These are phyloP conservation scores for Amiota communis DNA, from an alignment of 2,888 invertebrate genomes.

Conservation along the genomic window DNA sequence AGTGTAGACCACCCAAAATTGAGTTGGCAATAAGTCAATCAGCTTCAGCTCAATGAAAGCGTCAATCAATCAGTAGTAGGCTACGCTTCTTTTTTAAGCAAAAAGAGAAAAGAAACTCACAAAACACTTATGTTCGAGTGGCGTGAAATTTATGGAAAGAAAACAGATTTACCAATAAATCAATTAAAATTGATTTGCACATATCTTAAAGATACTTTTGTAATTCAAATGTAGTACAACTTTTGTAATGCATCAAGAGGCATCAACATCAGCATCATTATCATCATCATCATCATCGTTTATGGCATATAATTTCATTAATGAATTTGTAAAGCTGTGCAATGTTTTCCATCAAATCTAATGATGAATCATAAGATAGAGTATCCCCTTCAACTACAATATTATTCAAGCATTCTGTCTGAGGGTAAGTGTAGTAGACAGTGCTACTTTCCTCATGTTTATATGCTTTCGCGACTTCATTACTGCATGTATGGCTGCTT, in stretches of 20 bases:
- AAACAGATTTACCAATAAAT: conserved; percentile 57
- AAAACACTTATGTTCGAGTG: no score
- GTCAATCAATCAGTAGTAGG: background rate
- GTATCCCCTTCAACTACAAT: conserved; percentile 47
- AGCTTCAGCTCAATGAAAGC: conserved; percentile 31
- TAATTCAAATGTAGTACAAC: no score
- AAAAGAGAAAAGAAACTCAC: background rate
- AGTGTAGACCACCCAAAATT: background rate
- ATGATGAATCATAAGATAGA: conserved; percentile 51
- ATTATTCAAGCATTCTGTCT: no score
- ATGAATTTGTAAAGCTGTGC: conserved; percentile 7
- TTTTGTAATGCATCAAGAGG: no score
- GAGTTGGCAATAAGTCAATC: conserved; percentile 53
- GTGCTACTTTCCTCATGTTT: no score
- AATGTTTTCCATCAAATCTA: conserved; percentile 17
- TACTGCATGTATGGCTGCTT: conserved; percentile 36
- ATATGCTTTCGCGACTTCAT: no score
- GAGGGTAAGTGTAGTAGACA: no score
- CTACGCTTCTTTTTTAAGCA: background rate
- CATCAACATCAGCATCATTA: background rate
- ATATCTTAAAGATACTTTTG: background rate
- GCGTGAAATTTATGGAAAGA: background rate
- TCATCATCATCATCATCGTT: background rate
- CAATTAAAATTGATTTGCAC: conserved; percentile 53
- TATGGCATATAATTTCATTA: conserved; percentile 8